phyloP scores from a whole-genome alignment of 2,797 vertebrate genomes.

The Parambassis ranga region DNA sequence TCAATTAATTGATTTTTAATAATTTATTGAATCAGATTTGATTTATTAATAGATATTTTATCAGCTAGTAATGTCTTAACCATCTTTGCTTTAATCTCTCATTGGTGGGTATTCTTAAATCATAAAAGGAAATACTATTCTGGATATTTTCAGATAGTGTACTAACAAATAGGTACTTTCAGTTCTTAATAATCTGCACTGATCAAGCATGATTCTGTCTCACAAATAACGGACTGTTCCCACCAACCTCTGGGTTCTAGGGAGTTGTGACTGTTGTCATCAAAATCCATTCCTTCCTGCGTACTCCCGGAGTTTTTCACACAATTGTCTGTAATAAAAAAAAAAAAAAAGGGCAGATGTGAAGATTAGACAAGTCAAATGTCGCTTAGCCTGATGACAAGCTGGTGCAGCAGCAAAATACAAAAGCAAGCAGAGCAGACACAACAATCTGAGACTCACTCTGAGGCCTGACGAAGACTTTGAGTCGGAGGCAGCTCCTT shows the following conservation, averaged over 20 bases:
- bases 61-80: too few relatives aligned
- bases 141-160: too few relatives aligned
- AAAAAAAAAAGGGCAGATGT: slow-evolving; percentile 37
- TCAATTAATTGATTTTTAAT: too few relatives aligned
- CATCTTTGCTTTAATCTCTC: too few relatives aligned
- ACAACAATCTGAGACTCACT: slow-evolving; percentile 84
- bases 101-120: too few relatives aligned
- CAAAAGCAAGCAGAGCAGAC: slow-evolving; percentile 9
- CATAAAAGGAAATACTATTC: too few relatives aligned
- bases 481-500: slow-evolving; percentile 93
- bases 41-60: too few relatives aligned
- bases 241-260: slow-evolving; percentile 99
- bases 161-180: too few relatives aligned
- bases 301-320: slow-evolving; percentile 90
- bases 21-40: too few relatives aligned
- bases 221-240: slow-evolving; percentile 66
- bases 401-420: not conserved
- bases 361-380: slow-evolving; percentile 38
- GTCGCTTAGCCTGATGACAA: slow-evolving; percentile 22
- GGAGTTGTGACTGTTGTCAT: slow-evolving; percentile 97
- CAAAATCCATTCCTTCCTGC: slow-evolving; percentile 96
- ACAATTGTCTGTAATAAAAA: slow-evolving; percentile 91
- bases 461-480: slow-evolving; percentile 94
- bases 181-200: too few relatives aligned
- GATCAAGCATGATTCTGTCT: not conserved